phyloP scores from a whole-genome alignment of 2,797 vertebrate species.

The Acanthurus leucopareius region DNA sequence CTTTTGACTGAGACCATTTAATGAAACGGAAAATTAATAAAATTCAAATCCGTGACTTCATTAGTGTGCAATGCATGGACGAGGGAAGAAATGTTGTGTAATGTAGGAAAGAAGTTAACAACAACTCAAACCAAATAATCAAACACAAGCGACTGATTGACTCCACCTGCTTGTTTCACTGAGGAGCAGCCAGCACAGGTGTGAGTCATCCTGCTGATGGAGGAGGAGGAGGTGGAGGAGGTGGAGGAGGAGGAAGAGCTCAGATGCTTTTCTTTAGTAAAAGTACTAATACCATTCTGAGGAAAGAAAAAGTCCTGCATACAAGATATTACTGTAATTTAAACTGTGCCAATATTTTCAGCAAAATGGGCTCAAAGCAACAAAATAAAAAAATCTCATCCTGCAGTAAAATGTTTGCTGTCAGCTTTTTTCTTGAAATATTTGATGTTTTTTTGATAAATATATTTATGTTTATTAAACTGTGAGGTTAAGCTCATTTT shows the following conservation, averaged over 20 bases:
- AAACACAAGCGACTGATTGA: not conserved
- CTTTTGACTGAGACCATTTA: not conserved
- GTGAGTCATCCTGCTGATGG: conserved; percentile 10
- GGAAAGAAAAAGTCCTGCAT: not conserved
- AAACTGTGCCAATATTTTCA: not conserved
- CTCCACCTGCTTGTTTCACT: not conserved
- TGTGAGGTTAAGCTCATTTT: too few relatives aligned
- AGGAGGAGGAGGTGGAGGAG: not conserved
- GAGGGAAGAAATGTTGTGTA: not conserved
- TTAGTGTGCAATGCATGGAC: not conserved
- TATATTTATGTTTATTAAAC: not conserved
- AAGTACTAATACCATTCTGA: too few relatives aligned
- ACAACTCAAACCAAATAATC: not conserved
- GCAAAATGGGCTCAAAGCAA: not conserved
- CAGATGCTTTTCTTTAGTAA: too few relatives aligned
- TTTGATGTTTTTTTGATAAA: not conserved
- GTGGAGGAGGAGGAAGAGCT: too few relatives aligned
- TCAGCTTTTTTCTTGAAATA: too few relatives aligned
- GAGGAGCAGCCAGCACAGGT: conserved; percentile 4
- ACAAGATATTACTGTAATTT: not conserved
- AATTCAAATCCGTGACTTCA: not conserved
- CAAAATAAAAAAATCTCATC: not conserved
- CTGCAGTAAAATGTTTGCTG: not conserved
- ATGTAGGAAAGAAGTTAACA: not conserved
- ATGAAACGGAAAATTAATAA: not conserved